A percentile compares a stretch with the other conserved stretches of the same genome.
phyloP scores from a whole-genome alignment of 2,797 vertebrate genomes.

The Alauda arvensis region DNA sequence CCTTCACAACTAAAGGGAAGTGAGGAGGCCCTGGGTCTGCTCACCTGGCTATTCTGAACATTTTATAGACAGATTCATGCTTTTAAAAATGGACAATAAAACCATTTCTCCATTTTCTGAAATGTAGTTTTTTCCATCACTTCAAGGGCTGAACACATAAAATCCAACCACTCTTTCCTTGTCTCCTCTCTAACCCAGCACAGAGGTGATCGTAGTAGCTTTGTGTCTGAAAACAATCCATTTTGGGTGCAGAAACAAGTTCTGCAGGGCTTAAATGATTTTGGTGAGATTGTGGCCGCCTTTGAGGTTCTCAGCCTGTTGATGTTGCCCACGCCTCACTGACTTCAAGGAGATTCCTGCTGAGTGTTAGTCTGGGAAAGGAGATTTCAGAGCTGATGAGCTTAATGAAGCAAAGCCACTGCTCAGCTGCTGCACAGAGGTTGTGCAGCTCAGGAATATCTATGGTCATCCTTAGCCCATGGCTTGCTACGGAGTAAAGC shows the following conservation, averaged over 20 bases:
- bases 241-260: slow-evolving; percentile 2
- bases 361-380: slow-evolving; percentile 15
- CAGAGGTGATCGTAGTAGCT: not conserved
- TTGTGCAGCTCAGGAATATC: not conserved
- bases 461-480: not conserved
- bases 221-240: not conserved
- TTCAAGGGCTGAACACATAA: not conserved
- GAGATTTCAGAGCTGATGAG: not conserved
- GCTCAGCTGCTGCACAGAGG: not conserved
- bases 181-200: not conserved
- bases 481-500: rapidly evolving
- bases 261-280: not conserved
- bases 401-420: not conserved
- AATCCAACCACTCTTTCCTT: not conserved
- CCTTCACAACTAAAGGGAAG: not conserved
- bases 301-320: slow-evolving; percentile 18
- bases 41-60: not conserved
- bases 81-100: not conserved
- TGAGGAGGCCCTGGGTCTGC: not conserved
- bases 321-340: not conserved
- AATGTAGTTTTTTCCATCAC: not conserved
- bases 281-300: not conserved
- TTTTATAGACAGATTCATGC: not conserved
- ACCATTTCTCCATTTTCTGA: not conserved
- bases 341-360: slow-evolving; percentile 31